Conservation (phyloP, 2,888 invertebrate species). For the Amitus sp. region DNA sequence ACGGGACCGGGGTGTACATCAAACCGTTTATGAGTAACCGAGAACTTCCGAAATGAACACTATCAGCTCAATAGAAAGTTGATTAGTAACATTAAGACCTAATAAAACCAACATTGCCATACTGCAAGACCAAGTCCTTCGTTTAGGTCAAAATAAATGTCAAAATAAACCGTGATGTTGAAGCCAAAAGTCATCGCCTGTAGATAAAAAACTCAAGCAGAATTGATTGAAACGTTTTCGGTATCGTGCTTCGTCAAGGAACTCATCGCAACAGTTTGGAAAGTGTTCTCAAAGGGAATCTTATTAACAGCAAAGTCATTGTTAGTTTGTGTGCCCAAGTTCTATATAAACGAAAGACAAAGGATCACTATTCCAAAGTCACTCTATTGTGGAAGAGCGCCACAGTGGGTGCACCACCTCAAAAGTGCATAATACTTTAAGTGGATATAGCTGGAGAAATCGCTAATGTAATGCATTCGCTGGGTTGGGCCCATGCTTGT, state of each 20-base stretch:
- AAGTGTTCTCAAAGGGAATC: constrained; percentile 37
- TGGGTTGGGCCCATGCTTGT: constrained; percentile 19
- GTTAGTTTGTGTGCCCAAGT: constrained; percentile 37
- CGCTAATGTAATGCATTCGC: constrained; percentile 38
- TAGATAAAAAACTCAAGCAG: not conserved
- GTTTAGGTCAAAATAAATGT: too few species aligned
- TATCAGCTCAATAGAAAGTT: too few species aligned
- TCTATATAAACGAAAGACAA: constrained; percentile 40
- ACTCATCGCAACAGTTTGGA: constrained; percentile 30
- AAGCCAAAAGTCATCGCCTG: too few species aligned
- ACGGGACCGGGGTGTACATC: too few species aligned
- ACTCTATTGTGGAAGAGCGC: constrained; percentile 29
- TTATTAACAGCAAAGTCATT: constrained; percentile 38
- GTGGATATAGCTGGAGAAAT: constrained; percentile 34
- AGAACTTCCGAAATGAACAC: too few species aligned
- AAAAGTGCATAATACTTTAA: constrained; percentile 39
- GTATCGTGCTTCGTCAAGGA: constrained; percentile 28
- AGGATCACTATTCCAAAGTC: constrained; percentile 34
- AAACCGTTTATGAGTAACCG: too few species aligned
- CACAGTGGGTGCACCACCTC: constrained; percentile 29
- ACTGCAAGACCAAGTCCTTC: too few species aligned
- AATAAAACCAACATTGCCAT: too few species aligned
- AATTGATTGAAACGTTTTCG: constrained; percentile 32
- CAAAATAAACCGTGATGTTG: too few species aligned
- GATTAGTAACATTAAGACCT: too few species aligned